These are phyloP conservation scores for Crypturellus undulatus DNA, from an alignment of 2,113 vertebrate genomes.

Conservation along the genomic window DNA sequence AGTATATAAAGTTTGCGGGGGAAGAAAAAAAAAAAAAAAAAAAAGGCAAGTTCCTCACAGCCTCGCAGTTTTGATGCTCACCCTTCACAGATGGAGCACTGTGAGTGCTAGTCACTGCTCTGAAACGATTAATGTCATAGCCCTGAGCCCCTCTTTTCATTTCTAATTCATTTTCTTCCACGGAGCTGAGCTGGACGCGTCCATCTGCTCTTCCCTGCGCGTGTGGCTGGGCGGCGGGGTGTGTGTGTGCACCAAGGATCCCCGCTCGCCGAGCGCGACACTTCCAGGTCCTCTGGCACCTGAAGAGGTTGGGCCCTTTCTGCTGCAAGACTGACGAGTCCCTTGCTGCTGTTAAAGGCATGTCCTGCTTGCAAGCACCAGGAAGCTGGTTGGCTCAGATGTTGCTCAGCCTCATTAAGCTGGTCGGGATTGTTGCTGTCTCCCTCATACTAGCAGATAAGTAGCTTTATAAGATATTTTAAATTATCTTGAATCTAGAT, in stretches of 20 bases:
- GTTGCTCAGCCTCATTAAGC: neutral
- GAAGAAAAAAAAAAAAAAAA: neutral
- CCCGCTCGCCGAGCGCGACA: neutral
- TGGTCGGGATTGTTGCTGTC: constrained; percentile 12
- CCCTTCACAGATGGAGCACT: neutral
- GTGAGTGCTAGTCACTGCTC: neutral
- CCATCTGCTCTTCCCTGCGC: neutral
- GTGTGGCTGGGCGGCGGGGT: neutral
- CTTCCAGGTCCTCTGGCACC: constrained; percentile 1
- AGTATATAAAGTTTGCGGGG: neutral
- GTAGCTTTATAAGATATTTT: neutral
- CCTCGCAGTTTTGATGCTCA: neutral
- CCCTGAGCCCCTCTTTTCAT: neutral
- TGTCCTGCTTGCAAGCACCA: neutral
- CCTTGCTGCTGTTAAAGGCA: neutral
- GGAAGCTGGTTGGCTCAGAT: constrained; percentile 6
- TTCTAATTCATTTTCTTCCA: neutral
- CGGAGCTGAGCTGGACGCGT: neutral
- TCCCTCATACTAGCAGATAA: constrained; percentile 40
- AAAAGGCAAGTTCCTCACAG: neutral
- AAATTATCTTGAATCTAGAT: neutral
- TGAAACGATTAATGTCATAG: neutral
- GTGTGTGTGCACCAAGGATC: neutral
- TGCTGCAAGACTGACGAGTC: neutral
- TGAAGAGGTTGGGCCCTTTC: neutral